A percentile compares a stretch with the other conserved stretches of the same genome.
phyloP scores from a whole-genome alignment of 2,113 vertebrate species.

The Telmatochromis brachygnathus region DNA sequence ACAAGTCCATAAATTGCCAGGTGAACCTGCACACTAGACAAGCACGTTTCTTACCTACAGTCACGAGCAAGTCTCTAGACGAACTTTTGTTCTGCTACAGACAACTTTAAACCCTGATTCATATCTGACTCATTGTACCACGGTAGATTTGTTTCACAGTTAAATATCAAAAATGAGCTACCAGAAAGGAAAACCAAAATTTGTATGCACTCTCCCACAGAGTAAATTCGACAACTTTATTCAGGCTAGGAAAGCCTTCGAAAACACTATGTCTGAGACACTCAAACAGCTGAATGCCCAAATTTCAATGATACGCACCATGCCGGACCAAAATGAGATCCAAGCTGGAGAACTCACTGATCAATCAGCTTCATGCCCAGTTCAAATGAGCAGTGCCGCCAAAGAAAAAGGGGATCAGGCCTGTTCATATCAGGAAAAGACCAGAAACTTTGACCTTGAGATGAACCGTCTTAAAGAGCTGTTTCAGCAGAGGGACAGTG shows the following conservation, averaged over 20 bases:
- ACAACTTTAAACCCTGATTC: not conserved
- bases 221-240: not conserved
- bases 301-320: not conserved
- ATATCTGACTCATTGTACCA: not conserved
- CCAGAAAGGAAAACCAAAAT: not conserved
- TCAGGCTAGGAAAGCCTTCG: not conserved
- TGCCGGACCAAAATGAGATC: not conserved
- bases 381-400: rapidly evolving
- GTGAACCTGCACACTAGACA: not conserved
- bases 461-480: not conserved
- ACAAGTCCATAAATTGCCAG: not conserved
- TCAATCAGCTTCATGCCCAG: not conserved
- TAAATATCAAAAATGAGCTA: not conserved
- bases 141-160: not conserved
- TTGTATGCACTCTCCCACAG: not conserved
- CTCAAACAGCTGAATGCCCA: not conserved
- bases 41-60: not conserved
- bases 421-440: not conserved
- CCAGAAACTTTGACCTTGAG: not conserved
- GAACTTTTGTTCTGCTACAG: not conserved
- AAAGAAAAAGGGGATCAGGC: not conserved
- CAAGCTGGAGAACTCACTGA: not conserved
- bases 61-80: not conserved
- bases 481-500: not conserved
- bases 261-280: not conserved